Evolutionary conservation across 2,888 invertebrate species (phyloP).

Genomic region (Tetranychus piercei): DNA sequence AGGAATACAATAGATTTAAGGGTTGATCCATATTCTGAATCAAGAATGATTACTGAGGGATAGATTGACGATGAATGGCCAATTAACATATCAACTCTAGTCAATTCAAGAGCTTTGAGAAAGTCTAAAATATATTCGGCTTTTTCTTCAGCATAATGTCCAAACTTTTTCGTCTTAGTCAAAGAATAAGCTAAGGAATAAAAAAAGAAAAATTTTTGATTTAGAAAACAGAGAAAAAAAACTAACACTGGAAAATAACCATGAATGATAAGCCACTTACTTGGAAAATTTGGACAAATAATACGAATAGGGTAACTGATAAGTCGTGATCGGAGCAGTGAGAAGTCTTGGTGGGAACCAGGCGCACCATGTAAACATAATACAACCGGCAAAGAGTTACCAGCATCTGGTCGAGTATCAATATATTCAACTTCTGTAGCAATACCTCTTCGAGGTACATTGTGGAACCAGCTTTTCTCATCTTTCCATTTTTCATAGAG

Average conservation of each 20-base stretch:
- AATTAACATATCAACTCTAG: constrained; percentile 23
- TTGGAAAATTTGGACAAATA: constrained; percentile 24
- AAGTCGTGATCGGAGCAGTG: constrained; percentile 17
- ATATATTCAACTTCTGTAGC: constrained; percentile 22
- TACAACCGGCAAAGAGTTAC: constrained; percentile 1
- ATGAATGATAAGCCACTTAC: constrained; percentile 16
- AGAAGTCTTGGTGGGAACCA: constrained; percentile 24
- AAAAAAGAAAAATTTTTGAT: not conserved
- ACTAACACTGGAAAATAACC: not conserved
- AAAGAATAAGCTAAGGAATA: not conserved
- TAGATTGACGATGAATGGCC: constrained; percentile 24
- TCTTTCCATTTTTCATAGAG: constrained; percentile 22
- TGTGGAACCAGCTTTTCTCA: constrained; percentile 18
- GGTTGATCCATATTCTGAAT: constrained; percentile 12
- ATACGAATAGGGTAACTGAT: constrained; percentile 20
- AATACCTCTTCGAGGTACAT: constrained; percentile 20
- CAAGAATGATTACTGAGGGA: constrained; percentile 21
- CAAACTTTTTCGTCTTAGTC: constrained; percentile 21
- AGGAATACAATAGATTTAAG: constrained; percentile 23
- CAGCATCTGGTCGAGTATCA: constrained; percentile 20
- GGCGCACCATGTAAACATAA: constrained; percentile 26
- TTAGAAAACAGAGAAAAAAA: not conserved
- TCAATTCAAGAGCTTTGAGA: constrained; percentile 12
- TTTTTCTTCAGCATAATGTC: constrained; percentile 25
- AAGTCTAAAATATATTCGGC: constrained; percentile 23